phyloP scores from a whole-genome alignment of 2,888 invertebrate species.

The Tipula unca region DNA sequence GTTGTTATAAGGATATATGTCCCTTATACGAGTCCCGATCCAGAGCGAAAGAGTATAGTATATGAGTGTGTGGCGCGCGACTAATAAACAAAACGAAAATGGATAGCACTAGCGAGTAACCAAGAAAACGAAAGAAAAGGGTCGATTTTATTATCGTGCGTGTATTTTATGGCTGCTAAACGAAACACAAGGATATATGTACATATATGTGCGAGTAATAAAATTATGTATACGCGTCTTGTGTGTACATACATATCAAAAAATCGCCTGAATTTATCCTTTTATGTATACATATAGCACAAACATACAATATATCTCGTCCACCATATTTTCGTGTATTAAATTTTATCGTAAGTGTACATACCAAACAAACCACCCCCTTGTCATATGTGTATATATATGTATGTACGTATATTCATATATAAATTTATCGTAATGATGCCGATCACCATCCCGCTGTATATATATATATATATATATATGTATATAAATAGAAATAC shows the following conservation, averaged over 20 bases:
- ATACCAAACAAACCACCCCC: neutral
- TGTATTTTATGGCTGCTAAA: neutral
- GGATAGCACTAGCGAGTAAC: neutral
- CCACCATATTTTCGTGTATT: neutral
- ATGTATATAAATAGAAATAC: neutral
- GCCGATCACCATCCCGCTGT: conserved; percentile 1
- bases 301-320: neutral
- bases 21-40: neutral
- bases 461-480: neutral
- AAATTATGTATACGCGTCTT: neutral
- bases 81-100: neutral
- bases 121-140: neutral
- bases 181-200: neutral
- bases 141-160: neutral
- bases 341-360: neutral
- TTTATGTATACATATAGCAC: neutral
- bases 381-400: neutral
- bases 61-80: neutral
- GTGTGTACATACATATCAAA: neutral
- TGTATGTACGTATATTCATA: neutral
- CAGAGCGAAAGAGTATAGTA: neutral
- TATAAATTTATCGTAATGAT: neutral
- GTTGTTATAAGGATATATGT: neutral
- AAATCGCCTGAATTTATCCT: neutral
- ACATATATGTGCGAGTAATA: neutral